Base-by-base conservation (phyloP, 2,888 invertebrate species). In the Drosophila mettleri region DNA sequence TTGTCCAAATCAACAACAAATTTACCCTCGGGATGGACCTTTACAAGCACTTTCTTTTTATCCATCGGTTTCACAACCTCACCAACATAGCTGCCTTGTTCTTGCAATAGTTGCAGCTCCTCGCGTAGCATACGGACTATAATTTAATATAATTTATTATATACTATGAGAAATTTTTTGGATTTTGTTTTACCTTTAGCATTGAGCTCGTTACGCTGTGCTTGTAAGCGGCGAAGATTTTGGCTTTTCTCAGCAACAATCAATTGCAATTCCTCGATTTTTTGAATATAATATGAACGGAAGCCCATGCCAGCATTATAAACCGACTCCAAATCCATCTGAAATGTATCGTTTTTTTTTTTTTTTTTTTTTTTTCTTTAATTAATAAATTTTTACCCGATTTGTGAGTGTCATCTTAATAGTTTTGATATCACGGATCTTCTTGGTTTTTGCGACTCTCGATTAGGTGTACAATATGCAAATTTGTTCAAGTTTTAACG, bases 51-150 rank as follows among this genome's bases (percentile, higher is more conserved):
- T 92, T 99, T 99, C 93, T 99, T 99, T 93, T 99, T 99, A 92
- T 99, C 99, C 99, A 99, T 99, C 0, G 99, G 98, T 91, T 99
- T 99, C 0, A 99, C 99, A 5, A 99, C 99, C 93, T 99, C 99
- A 10, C 99, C 99, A 3, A 99, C 99, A 93, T 99, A 99, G 18
- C 99, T 99, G 14, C 99, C 99, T 92, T 99, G 99, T 90, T 99
- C 99, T 92, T 97, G 97, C 12, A 99, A 93, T 27, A 99, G 94
- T 93, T 99, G 99, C 1, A 99, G 93, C 91, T 99, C 99, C 91
- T 99, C 99, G 9, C 99, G 95, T 69, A 99, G 92, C 97, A 99
- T 97, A 33, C 99, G 96, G 45, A 99, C 99, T 97, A 89, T 24
- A 92, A 92, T 16, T 1, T 16, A 9, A 8, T 2, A n/a, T 0